Conservation (phyloP, 1,140 invertebrate genomes). For the Drosophila lowei region DNA sequence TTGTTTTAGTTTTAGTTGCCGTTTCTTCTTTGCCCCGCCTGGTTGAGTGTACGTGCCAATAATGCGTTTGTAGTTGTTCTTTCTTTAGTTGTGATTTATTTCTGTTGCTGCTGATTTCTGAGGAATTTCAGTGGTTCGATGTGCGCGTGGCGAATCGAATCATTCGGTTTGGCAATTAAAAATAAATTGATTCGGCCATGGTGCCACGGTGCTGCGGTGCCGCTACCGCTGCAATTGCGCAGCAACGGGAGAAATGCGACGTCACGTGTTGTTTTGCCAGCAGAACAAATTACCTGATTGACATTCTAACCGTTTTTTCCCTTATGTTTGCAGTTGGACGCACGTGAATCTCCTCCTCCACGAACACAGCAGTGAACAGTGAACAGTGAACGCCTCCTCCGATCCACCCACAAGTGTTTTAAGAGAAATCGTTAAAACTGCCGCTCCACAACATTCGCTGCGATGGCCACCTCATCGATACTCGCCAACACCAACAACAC, state of each 20-base stretch:
- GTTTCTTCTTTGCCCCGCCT: conserved; percentile 1
- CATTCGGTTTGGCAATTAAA: conserved; percentile 50
- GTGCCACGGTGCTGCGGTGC: too few species aligned
- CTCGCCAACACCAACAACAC: conserved; percentile 73
- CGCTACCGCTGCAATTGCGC: too few species aligned
- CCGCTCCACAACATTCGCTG: conserved; percentile 63
- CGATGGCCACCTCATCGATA: conserved; percentile 82
- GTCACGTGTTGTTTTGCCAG: conserved; percentile 33
- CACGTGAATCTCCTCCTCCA: background rate
- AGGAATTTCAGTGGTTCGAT: conserved; percentile 13
- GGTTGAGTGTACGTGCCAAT: too few species aligned
- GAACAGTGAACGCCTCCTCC: conserved; percentile 18
- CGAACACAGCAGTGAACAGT: background rate
- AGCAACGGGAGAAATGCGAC: background rate
- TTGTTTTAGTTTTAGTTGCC: conserved; percentile 25
- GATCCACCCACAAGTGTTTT: conserved; percentile 19
- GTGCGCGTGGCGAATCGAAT: conserved; percentile 31
- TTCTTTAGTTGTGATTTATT: conserved; percentile 7
- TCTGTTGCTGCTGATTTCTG: conserved; percentile 14
- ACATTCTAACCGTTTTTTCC: background rate
- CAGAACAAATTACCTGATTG: conserved; percentile 4
- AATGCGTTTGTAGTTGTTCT: too few species aligned
- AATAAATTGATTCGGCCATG: conserved; percentile 40
- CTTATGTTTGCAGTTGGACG: conserved; percentile 8
- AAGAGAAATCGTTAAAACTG: conserved; percentile 60